A percentile compares a stretch with the other conserved stretches of the same genome.
Evolutionary conservation across 2,113 vertebrate genomes (phyloP).

Genomic region (Ctenomys sociabilis): DNA sequence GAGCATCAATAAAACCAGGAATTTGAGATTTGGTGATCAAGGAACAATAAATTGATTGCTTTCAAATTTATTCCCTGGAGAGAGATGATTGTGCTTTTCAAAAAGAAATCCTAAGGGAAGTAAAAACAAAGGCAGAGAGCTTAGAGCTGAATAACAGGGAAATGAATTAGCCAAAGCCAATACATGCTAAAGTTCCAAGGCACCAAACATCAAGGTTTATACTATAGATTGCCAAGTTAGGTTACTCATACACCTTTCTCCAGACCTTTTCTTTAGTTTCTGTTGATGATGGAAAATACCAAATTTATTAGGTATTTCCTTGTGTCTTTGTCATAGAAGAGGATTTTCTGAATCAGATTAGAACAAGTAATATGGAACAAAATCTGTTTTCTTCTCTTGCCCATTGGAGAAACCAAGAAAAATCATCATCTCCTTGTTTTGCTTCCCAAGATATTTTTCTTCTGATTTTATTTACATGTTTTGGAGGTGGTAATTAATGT

Average conservation of each 20-base stretch:
- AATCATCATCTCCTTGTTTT: not conserved
- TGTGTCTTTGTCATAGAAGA: not conserved
- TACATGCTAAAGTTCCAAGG: not conserved
- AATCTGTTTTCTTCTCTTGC: not conserved
- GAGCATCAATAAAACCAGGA: not conserved
- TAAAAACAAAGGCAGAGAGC: not conserved
- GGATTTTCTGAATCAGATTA: not conserved
- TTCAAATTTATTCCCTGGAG: not conserved
- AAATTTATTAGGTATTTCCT: not conserved
- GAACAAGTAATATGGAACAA: not conserved
- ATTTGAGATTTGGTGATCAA: not conserved
- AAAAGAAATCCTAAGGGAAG: not conserved
- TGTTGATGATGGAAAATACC: not conserved
- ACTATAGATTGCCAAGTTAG: not conserved
- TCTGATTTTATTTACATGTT: not conserved
- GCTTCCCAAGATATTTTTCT: not conserved
- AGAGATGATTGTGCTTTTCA: no score
- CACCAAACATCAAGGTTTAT: not conserved
- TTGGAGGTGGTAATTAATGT: not conserved
- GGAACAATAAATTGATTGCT: not conserved
- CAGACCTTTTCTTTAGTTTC: not conserved
- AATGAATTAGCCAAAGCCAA: not conserved
- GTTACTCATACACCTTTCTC: not conserved
- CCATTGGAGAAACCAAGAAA: not conserved
- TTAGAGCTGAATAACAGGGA: not conserved